Conservation (phyloP, 2,888 invertebrate species). For the Dione vanillae region DNA sequence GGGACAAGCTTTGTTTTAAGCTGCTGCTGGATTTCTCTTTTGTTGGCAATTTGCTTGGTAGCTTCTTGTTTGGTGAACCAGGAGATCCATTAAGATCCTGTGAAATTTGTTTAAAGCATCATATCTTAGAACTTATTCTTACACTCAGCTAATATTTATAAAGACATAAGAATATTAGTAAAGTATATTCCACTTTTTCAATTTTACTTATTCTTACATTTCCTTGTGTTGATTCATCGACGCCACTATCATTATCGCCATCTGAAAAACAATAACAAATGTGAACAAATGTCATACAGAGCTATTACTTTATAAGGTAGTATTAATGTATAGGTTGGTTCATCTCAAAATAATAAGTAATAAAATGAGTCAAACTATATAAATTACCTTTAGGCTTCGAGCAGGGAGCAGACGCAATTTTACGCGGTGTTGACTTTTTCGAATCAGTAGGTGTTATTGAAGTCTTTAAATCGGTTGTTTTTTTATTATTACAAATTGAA, state of each 20-base stretch:
- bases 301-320: not conserved
- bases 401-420: constrained; percentile 73
- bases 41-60: constrained; percentile 83
- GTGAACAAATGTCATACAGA: not conserved
- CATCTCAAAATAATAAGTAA: constrained; percentile 56
- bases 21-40: constrained; percentile 79
- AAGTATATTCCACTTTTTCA: not conserved
- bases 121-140: no score
- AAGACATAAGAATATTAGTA: constrained; percentile 6
- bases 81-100: constrained; percentile 88
- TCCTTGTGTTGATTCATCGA: constrained; percentile 92
- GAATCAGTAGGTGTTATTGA: constrained; percentile 59
- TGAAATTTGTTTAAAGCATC: constrained; percentile 23
- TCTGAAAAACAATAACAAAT: constrained; percentile 82
- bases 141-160: no score
- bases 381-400: constrained; percentile 76
- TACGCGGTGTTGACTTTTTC: constrained; percentile 74
- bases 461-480: constrained; percentile 72
- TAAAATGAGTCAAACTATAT: constrained; percentile 14
- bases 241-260: constrained; percentile 92
- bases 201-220: constrained; percentile 83
- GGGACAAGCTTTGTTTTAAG: constrained; percentile 79
- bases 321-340: constrained; percentile 56
- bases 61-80: constrained; percentile 90
- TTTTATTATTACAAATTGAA: constrained; percentile 63